These are phyloP conservation scores for Gryon sp. DNA, from an alignment of 1,140 invertebrate genomes.

Conservation along the genomic window DNA sequence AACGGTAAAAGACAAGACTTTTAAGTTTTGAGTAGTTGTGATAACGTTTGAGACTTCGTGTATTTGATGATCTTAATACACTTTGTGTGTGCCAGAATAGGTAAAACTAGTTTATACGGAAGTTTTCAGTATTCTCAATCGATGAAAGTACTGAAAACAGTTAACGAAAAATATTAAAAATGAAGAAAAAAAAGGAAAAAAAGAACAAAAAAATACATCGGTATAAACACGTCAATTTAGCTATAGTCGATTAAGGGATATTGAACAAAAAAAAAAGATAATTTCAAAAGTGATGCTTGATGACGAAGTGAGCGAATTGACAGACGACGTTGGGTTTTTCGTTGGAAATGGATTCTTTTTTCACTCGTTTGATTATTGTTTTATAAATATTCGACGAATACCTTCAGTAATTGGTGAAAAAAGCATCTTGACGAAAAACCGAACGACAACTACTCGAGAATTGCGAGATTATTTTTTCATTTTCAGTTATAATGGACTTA, in stretches of 20 bases:
- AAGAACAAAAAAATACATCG: constrained; percentile 35
- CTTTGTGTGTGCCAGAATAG: constrained; percentile 42
- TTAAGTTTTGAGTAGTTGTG: too few species aligned
- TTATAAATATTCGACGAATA: neutral
- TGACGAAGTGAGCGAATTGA: constrained; percentile 23
- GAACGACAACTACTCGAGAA: constrained; percentile 23
- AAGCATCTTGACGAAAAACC: constrained; percentile 9
- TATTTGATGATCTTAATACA: constrained; percentile 33
- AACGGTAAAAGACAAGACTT: too few species aligned
- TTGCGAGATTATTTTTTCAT: constrained; percentile 19
- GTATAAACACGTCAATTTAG: constrained; percentile 74
- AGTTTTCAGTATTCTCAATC: constrained; percentile 36
- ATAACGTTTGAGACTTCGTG: constrained; percentile 35
- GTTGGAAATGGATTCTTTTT: constrained; percentile 1
- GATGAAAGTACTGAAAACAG: too few species aligned
- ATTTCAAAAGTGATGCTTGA: constrained; percentile 16
- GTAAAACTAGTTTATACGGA: constrained; percentile 45
- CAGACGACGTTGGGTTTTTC: constrained; percentile 9
- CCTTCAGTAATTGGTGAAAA: neutral
- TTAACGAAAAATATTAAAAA: constrained; percentile 32
- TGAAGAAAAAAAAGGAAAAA: constrained; percentile 29
- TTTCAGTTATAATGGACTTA: neutral
- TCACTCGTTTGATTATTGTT: neutral
- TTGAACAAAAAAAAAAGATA: constrained; percentile 27
- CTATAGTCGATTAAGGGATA: constrained; percentile 68